These are phyloP conservation scores for Enteromius viviparus DNA, from an alignment of 2,797 vertebrate genomes.

Conservation along the genomic window DNA sequence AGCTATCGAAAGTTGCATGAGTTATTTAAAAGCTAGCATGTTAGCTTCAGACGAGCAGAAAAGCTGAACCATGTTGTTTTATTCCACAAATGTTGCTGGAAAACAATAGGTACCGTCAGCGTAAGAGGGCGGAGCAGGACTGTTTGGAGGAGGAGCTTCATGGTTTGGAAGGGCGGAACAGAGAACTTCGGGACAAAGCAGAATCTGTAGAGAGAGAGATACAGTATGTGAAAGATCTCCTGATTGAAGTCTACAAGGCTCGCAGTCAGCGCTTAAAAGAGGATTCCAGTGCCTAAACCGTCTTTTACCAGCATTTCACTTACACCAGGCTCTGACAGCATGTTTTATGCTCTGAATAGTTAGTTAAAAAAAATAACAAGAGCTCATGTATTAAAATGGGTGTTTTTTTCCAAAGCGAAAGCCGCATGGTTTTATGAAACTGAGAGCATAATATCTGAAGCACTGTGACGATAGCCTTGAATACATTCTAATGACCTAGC, in stretches of 20 bases:
- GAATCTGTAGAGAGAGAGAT: conserved; percentile 94
- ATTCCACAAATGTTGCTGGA: conserved; percentile 40
- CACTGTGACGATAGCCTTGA: conserved; percentile 72
- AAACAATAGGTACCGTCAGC: conserved; percentile 85
- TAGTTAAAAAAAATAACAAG: conserved; percentile 20
- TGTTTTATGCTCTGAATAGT: conserved; percentile 53
- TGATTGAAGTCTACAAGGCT: conserved; percentile 96
- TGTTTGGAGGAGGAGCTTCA: conserved; percentile 91
- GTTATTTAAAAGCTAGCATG: conserved; percentile 29
- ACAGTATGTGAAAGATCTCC: conserved; percentile 92
- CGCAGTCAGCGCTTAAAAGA: conserved; percentile 89
- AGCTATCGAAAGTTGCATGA: conserved; percentile 2
- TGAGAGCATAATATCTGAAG: conserved; percentile 72
- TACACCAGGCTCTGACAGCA: conserved; percentile 50
- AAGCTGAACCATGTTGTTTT: conserved; percentile 49
- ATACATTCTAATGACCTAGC: conserved; percentile 49
- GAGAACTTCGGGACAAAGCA: conserved; percentile 89
- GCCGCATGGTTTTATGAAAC: conserved; percentile 70
- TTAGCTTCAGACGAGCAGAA: conserved; percentile 27
- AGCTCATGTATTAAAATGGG: conserved; percentile 34
- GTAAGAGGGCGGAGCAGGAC: conserved; percentile 91
- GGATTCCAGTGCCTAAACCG: conserved; percentile 79
- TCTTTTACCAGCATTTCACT: conserved; percentile 58
- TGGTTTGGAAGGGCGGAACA: conserved; percentile 87
- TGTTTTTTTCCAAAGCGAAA: conserved; percentile 53